A percentile compares a stretch with the other conserved stretches of the same genome.
Evolutionary conservation across 2,888 invertebrate species (phyloP).

Genomic region (Ophion slaviceki): DNA sequence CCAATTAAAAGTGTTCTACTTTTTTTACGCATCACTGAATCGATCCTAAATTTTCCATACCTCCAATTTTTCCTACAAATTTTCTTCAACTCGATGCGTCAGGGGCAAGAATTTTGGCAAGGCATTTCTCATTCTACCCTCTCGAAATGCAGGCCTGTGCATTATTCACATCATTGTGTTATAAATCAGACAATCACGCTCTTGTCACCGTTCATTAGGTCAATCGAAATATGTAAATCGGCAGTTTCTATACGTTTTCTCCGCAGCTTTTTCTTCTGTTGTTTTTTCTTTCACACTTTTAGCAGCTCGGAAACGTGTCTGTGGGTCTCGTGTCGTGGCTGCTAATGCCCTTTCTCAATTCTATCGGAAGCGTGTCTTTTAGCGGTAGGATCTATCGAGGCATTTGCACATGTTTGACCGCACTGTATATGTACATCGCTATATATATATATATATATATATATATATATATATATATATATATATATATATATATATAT

Average conservation of each 20-base stretch:
- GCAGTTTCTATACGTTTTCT: slow-evolving; percentile 57
- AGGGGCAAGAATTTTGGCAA: slow-evolving; percentile 24
- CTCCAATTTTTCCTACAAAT: not conserved
- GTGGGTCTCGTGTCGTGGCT: slow-evolving; percentile 8
- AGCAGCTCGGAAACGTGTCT: slow-evolving; percentile 14
- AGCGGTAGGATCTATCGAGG: slow-evolving; percentile 4
- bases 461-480: slow-evolving; percentile 18
- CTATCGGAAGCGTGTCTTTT: slow-evolving; percentile 14
- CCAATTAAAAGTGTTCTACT: too few relatives aligned
- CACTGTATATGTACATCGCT: not conserved
- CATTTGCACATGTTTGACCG: slow-evolving; percentile 3
- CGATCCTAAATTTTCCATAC: too few relatives aligned
- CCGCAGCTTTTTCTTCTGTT: slow-evolving; percentile 17
- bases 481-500: slow-evolving; percentile 18
- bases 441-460: not conserved
- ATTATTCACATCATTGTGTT: not conserved
- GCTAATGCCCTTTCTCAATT: slow-evolving; percentile 31
- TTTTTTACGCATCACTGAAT: too few relatives aligned
- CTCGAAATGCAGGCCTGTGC: slow-evolving; percentile 21
- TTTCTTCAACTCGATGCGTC: not conserved
- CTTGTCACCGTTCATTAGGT: slow-evolving; percentile 49
- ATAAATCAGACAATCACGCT: slow-evolving; percentile 21
- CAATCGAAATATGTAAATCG: slow-evolving; percentile 61
- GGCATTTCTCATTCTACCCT: slow-evolving; percentile 21
- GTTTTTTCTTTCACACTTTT: not conserved